phyloP scores from a whole-genome alignment of 2,888 invertebrate species.

The Meloe dianella region DNA sequence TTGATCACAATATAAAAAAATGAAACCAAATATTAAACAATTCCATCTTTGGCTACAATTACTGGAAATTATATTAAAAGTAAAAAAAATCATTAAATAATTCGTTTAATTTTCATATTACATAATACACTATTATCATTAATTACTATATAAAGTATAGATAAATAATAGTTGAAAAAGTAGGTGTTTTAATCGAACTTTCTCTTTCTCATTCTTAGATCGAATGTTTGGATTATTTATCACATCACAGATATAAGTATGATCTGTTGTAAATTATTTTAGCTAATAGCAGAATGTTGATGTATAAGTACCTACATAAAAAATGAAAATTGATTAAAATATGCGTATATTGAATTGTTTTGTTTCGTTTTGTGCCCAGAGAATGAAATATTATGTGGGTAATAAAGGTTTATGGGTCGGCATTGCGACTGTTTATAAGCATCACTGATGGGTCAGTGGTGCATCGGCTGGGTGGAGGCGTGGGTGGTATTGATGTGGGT shows the following conservation, averaged over 20 bases:
- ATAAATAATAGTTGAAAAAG: background rate
- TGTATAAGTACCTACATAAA: background rate
- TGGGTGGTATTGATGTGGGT: conserved; percentile 18
- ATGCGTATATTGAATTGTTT: too few relatives aligned
- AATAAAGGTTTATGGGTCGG: conserved; percentile 10
- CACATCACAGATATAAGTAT: background rate
- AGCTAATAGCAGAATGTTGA: background rate
- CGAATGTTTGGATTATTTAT: background rate
- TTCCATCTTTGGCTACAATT: background rate
- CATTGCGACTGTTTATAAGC: background rate
- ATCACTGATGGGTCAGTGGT: conserved; percentile 11
- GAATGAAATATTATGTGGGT: background rate
- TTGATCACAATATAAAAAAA: background rate
- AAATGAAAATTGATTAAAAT: too few relatives aligned
- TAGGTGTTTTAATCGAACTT: background rate
- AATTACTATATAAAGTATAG: background rate
- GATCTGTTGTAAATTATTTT: background rate
- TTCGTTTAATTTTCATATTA: background rate
- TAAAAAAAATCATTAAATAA: too few relatives aligned
- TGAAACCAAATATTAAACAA: background rate
- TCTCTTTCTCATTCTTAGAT: conserved; percentile 4
- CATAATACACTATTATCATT: background rate
- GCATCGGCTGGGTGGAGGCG: conserved; percentile 16
- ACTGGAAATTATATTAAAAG: background rate
- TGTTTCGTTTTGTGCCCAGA: background rate